Base-by-base conservation (phyloP, 53 echinoderm and acorn worm species). In the Actinopyga echinites region DNA sequence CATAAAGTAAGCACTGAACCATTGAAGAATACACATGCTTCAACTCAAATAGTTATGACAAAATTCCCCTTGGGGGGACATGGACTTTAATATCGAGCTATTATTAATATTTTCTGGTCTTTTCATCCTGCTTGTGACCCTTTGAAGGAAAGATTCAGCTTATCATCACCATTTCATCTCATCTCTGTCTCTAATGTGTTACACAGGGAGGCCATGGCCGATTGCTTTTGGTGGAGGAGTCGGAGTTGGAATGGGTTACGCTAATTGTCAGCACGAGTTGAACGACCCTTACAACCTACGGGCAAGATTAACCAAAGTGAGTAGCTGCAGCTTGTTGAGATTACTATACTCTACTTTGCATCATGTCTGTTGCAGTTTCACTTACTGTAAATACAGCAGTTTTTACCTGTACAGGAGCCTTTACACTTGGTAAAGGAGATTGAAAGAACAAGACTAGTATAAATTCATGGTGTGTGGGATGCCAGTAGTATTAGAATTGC, bases 151-250 rank as follows among this genome's bases (percentile, higher is more conserved):
- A 31, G 36, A 24, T 28, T 69, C 21, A 7, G 3, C 21, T 28
- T 69, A n/a, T 69, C n/a, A 37, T 69, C 42, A n/a, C 42, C 2
- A 33, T 37, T 17, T 44, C 35, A 73, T 73, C 36, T 13, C 3
- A 64, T 57, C 24, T 22, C 31, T 88, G 53, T 83, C 52, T n/a
- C 86, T 49, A 49, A 49, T 49, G 49, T 49, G 49, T 49, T 49
- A 3, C 84, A n/a, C 81, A 96, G 96, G 96, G 45, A 91, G 90
- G 67, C 86, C 93, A 36, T 96, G 96, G 96, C 96, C 96, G 20
- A 93, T 96, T 33, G 90, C 90, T 21, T 84, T 96, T 45, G 96
- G 93, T 20, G 84, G 88, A n/a, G 96, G 96, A 34, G 73, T 90
- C 0, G 96, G 96, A 1, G 84, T 96, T 4, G 96, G 96, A 15